Evolutionary conservation across 2,113 vertebrate genomes (phyloP).

Genomic region (Dipodomys spectabilis): DNA sequence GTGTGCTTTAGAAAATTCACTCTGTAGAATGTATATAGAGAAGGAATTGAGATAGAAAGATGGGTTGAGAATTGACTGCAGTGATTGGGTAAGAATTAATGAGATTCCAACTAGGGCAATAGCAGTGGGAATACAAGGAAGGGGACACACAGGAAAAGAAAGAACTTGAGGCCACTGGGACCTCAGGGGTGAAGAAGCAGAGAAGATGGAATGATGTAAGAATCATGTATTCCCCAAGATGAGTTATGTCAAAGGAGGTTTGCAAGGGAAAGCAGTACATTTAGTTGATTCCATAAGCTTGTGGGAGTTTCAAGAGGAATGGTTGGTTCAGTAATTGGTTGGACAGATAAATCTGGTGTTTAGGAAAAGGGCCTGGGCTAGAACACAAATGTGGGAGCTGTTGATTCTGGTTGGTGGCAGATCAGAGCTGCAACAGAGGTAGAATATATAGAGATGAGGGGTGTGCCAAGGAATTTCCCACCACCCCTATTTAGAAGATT

Average conservation of each 20-base stretch:
- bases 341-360: neutral
- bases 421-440: neutral
- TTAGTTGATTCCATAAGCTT: neutral
- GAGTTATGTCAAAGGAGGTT: neutral
- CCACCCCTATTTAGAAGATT: neutral
- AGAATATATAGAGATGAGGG: neutral
- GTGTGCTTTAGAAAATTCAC: slow-evolving; percentile 7
- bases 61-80: neutral
- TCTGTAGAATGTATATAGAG: neutral
- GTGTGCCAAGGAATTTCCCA: neutral
- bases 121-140: neutral
- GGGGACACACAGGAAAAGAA: neutral
- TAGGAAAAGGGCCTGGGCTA: neutral
- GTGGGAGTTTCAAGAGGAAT: neutral
- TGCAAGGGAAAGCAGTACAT: neutral
- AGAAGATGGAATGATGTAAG: neutral
- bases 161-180: neutral
- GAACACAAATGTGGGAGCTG: neutral
- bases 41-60: neutral
- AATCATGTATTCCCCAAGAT: neutral
- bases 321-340: neutral
- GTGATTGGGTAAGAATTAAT: neutral
- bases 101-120: neutral
- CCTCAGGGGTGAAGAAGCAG: neutral
- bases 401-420: neutral